A percentile compares a stretch with the other conserved stretches of the same genome.
These are phyloP conservation scores for Sisor rabdophorus DNA, from an alignment of 2,113 vertebrate species.

Conservation along the genomic window DNA sequence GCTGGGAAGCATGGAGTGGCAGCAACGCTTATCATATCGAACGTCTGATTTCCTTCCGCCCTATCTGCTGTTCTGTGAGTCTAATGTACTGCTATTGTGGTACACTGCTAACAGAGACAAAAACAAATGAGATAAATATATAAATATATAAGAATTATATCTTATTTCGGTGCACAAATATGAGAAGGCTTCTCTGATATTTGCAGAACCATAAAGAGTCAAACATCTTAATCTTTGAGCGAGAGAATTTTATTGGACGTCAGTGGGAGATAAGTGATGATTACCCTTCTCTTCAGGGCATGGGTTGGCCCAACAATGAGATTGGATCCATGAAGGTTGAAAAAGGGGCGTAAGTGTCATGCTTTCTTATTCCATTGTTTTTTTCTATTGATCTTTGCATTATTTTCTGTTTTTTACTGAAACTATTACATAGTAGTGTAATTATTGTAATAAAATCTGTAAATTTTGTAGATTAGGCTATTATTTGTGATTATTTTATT, in stretches of 20 bases:
- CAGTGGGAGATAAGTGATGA: constrained; percentile 90
- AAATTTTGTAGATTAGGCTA: not conserved
- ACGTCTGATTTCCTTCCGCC: constrained; percentile 94
- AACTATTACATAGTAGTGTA: not conserved
- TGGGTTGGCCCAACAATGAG: constrained; percentile 94
- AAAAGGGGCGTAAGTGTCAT: constrained; percentile 82
- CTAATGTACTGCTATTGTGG: not conserved
- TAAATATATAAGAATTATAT: not conserved
- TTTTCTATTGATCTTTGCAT: not conserved
- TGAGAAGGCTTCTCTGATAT: constrained; percentile 12
- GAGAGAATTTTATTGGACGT: constrained; percentile 89
- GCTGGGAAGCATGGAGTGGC: constrained; percentile 95
- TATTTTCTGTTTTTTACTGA: not conserved
- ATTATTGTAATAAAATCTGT: not conserved
- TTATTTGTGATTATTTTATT: not conserved
- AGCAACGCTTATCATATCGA: constrained; percentile 96
- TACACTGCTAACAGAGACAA: not conserved
- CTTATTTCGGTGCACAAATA: not conserved
- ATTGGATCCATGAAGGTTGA: constrained; percentile 94
- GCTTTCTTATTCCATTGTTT: not conserved
- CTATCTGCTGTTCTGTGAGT: constrained; percentile 92
- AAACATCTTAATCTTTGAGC: constrained; percentile 86
- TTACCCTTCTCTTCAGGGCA: constrained; percentile 92
- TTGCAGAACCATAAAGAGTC: constrained; percentile 90
- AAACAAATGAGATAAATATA: too few species aligned